phyloP scores from a whole-genome alignment of 2,888 invertebrate genomes.

The Agrochola circellaris region DNA sequence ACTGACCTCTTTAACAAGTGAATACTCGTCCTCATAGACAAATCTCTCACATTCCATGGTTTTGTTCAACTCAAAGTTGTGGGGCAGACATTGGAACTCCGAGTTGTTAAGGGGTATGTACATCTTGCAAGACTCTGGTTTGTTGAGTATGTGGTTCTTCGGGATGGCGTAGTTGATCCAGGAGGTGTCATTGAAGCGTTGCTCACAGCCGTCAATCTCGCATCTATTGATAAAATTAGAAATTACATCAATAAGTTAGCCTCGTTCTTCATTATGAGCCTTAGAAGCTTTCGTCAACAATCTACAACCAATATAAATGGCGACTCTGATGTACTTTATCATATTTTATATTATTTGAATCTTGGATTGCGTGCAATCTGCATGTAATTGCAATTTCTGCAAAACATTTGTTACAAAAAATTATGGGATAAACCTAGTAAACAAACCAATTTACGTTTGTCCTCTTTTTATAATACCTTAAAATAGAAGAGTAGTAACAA shows the following conservation, averaged over 20 bases:
- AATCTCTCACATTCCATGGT: conserved; percentile 79
- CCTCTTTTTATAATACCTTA: not conserved
- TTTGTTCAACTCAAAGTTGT: conserved; percentile 78
- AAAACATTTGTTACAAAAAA: not conserved
- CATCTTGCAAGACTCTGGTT: conserved; percentile 75
- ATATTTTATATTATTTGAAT: not conserved
- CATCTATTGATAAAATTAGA: conserved; percentile 75
- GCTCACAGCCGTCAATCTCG: conserved; percentile 83
- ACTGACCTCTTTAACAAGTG: conserved; percentile 86
- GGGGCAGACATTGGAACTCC: conserved; percentile 75
- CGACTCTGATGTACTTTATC: not conserved
- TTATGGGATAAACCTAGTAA: not conserved
- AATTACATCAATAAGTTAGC: not conserved
- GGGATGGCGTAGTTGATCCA: conserved; percentile 85
- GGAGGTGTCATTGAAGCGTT: conserved; percentile 85
- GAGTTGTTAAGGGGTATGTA: conserved; percentile 73
- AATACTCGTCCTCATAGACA: conserved; percentile 81
- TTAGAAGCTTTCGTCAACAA: not conserved
- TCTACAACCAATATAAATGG: not conserved
- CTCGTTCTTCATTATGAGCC: not conserved
- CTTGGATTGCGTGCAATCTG: not conserved
- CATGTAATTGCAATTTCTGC: not conserved
- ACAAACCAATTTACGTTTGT: not conserved
- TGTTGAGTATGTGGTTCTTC: conserved; percentile 68
- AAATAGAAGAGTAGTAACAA: conserved; percentile 13